These are phyloP conservation scores for Axis porcinus DNA, from an alignment of 2,113 vertebrate genomes.

Conservation along the genomic window DNA sequence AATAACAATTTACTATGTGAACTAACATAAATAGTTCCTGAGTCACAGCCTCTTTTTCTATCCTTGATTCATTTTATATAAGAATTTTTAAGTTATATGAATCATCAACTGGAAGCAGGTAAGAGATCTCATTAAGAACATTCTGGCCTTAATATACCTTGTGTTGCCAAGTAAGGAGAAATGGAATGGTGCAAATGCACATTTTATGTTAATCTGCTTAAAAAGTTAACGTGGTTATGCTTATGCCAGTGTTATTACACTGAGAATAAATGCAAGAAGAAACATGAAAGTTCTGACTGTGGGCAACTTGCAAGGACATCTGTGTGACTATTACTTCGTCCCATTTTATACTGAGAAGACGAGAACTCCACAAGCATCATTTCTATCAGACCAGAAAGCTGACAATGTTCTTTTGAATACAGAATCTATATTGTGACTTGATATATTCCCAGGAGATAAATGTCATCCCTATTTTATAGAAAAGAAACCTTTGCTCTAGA, in stretches of 20 bases:
- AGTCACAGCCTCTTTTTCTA: neutral
- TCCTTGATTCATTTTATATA: neutral
- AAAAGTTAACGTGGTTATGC: neutral
- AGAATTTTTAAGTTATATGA: neutral
- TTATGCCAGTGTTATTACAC: neutral
- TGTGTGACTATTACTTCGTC: neutral
- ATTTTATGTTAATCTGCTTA: neutral
- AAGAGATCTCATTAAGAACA: neutral
- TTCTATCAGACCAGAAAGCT: neutral
- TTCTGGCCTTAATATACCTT: neutral
- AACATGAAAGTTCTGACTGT: neutral
- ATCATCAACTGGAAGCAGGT: neutral
- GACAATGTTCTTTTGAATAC: neutral
- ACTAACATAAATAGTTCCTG: neutral
- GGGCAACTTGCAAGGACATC: neutral
- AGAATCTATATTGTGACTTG: neutral
- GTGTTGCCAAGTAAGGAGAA: neutral
- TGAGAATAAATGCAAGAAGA: neutral
- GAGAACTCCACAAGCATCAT: neutral
- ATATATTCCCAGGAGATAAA: neutral
- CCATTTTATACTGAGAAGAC: neutral
- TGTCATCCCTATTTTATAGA: neutral
- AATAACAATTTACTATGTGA: neutral
- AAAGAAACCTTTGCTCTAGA: neutral
- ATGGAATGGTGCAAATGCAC: neutral